These are phyloP conservation scores for Rhynchophorus ferrugineus DNA, from an alignment of 1,140 invertebrate genomes.

Conservation along the genomic window DNA sequence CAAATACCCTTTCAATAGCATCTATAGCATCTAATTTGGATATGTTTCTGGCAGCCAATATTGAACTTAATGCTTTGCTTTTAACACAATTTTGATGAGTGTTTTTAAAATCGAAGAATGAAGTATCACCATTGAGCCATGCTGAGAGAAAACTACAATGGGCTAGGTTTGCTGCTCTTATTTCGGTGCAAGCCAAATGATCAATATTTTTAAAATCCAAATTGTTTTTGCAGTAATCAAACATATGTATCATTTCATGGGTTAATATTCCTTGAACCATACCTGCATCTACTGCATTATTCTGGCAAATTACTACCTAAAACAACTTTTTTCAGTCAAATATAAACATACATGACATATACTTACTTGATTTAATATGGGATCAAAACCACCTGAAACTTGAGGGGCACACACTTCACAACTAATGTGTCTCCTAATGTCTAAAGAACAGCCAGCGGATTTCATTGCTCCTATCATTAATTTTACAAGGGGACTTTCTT, in stretches of 20 bases:
- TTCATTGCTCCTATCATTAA: conserved; percentile 79
- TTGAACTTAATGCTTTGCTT: conserved; percentile 74
- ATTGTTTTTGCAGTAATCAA: conserved; percentile 85
- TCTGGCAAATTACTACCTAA: conserved; percentile 80
- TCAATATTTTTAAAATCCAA: conserved; percentile 85
- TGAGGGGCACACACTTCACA: conserved; percentile 81
- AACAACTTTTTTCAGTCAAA: conserved; percentile 1
- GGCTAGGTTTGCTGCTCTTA: conserved; percentile 82
- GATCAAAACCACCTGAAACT: conserved; percentile 90
- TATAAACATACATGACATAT: not conserved
- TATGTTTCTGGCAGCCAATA: conserved; percentile 74
- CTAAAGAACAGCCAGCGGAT: conserved; percentile 72
- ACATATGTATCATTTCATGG: conserved; percentile 96
- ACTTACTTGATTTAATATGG: conserved; percentile 68
- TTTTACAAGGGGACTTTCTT: conserved; percentile 76
- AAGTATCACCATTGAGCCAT: conserved; percentile 66
- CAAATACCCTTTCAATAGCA: conserved; percentile 82
- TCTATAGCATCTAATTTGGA: conserved; percentile 59
- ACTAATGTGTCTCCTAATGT: conserved; percentile 78
- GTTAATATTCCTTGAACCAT: conserved; percentile 71
- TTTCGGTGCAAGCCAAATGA: conserved; percentile 93
- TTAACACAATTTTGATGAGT: conserved; percentile 83
- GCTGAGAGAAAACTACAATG: conserved; percentile 86
- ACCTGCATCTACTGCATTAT: conserved; percentile 57
- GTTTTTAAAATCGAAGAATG: conserved; percentile 63